phyloP scores from a whole-genome alignment of 1,140 invertebrate genomes.

The Drosophila biarmipes region DNA sequence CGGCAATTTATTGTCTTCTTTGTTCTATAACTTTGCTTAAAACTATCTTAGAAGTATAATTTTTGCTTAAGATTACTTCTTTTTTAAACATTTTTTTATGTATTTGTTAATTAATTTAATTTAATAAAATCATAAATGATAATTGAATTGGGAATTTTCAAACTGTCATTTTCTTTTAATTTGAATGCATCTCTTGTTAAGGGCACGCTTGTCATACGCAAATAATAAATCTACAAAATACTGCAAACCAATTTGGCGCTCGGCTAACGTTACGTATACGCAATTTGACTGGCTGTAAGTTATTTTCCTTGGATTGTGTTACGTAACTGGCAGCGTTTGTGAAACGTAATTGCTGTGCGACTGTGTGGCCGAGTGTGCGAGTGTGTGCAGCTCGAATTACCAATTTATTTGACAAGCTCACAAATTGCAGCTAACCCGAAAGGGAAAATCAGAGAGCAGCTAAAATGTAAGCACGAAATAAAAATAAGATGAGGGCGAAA shows the following conservation, averaged over 20 bases:
- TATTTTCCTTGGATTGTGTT: slow-evolving; percentile 8
- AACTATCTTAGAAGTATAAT: too few relatives aligned
- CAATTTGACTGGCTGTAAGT: slow-evolving; percentile 10
- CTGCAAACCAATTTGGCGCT: not conserved
- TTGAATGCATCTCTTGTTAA: too few relatives aligned
- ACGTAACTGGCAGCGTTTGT: slow-evolving; percentile 11
- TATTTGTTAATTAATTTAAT: too few relatives aligned
- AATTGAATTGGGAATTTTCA: too few relatives aligned
- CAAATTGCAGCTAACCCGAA: slow-evolving; percentile 34
- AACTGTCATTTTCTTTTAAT: too few relatives aligned
- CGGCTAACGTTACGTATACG: slow-evolving; percentile 34
- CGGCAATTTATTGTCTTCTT: too few relatives aligned
- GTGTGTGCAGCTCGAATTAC: slow-evolving; percentile 42
- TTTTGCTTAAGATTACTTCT: too few relatives aligned
- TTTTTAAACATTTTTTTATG: too few relatives aligned
- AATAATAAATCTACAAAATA: not conserved
- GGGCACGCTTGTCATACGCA: not conserved
- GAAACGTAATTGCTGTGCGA: slow-evolving; percentile 45
- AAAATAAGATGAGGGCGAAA: not conserved
- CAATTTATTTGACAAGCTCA: slow-evolving; percentile 56
- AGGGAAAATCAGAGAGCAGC: slow-evolving; percentile 8
- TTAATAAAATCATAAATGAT: too few relatives aligned
- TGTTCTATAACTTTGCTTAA: too few relatives aligned
- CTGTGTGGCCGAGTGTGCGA: not conserved
- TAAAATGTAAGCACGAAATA: slow-evolving; percentile 7